Conservation (phyloP, 2,888 invertebrate species). For the Hoplodrina blanda region DNA sequence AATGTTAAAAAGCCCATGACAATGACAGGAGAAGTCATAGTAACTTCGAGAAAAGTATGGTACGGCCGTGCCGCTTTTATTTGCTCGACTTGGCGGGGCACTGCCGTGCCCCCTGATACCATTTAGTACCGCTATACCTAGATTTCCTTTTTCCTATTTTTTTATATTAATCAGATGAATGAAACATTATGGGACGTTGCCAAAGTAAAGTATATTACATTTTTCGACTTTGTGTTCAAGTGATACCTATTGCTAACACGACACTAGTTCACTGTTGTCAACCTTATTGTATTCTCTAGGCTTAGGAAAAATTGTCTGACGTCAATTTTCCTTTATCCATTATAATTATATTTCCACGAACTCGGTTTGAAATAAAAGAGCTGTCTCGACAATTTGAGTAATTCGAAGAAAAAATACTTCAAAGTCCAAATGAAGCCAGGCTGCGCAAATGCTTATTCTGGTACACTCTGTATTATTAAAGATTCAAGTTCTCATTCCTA, state of each 20-base stretch:
- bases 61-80: too few species aligned
- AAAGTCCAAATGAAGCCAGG: background rate
- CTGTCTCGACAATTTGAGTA: slow-evolving; percentile 14
- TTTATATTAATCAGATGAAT: slow-evolving; percentile 1
- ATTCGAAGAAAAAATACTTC: slow-evolving; percentile 4
- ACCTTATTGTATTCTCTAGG: background rate
- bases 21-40: background rate
- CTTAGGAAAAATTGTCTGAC: background rate
- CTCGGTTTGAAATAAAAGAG: slow-evolving; percentile 4
- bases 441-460: background rate
- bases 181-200: background rate
- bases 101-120: too few species aligned
- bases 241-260: background rate
- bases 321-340: slow-evolving; percentile 9
- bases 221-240: background rate
- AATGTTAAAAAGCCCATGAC: background rate
- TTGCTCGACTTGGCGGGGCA: too few species aligned
- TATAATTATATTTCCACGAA: slow-evolving; percentile 19
- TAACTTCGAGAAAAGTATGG: too few species aligned
- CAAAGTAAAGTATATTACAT: background rate
- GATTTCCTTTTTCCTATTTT: background rate
- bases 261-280: too few species aligned
- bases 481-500: background rate
- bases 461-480: slow-evolving; percentile 1
- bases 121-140: too few species aligned